These are phyloP conservation scores for Oreochromis niloticus DNA, from an alignment of 2,113 vertebrate genomes.

Conservation along the genomic window DNA sequence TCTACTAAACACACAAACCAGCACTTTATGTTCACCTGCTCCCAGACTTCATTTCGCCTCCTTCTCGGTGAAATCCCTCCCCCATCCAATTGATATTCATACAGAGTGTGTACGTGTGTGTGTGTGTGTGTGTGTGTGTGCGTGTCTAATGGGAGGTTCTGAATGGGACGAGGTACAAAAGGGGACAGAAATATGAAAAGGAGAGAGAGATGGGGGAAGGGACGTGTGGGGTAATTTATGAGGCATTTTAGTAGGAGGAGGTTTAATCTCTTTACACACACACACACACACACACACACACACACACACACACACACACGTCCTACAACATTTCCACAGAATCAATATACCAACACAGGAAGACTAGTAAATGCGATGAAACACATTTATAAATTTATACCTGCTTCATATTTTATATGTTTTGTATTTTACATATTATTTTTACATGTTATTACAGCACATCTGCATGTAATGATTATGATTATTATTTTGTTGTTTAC, in stretches of 20 bases:
- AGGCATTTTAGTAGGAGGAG: background rate
- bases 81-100: background rate
- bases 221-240: conserved; percentile 19
- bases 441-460: rapidly evolving
- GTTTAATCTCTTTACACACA: conserved; percentile 16
- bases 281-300: background rate
- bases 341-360: background rate
- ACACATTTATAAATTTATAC: background rate
- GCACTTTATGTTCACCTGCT: background rate
- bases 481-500: background rate
- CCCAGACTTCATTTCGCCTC: background rate
- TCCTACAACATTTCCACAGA: background rate
- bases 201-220: background rate
- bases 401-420: background rate
- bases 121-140: background rate
- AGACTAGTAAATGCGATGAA: background rate
- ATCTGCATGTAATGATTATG: background rate
- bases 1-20: background rate
- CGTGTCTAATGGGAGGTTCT: background rate
- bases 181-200: conserved; percentile 22
- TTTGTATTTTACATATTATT: background rate
- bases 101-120: background rate
- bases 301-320: background rate
- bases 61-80: background rate
- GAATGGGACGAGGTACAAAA: background rate